phyloP scores from a whole-genome alignment of 2,888 invertebrate species.

The Cenopis cana region DNA sequence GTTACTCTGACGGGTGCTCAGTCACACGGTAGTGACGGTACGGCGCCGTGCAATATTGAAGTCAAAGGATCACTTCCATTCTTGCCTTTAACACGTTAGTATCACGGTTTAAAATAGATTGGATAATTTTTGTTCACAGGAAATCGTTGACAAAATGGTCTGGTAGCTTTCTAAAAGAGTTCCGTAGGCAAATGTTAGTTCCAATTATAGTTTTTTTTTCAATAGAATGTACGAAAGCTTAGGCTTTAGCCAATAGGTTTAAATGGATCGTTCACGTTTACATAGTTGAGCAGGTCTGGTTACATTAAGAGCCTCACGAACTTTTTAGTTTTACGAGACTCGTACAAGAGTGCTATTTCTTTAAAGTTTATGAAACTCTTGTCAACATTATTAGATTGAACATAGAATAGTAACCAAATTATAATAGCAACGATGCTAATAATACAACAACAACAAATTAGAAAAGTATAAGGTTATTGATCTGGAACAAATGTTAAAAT shows the following conservation, averaged over 20 bases:
- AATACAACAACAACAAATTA: neutral
- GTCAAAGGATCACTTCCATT: slow-evolving; percentile 12
- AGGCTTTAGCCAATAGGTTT: neutral
- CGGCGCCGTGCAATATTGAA: slow-evolving; percentile 34
- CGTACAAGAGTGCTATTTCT: neutral
- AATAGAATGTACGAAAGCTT: slow-evolving; percentile 4
- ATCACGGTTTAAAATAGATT: neutral
- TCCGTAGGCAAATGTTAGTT: slow-evolving; percentile 24
- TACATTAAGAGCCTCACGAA: neutral
- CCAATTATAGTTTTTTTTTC: neutral
- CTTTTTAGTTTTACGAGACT: neutral
- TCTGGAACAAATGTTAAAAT: neutral
- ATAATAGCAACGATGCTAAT: neutral
- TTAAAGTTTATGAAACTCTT: neutral
- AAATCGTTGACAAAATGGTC: slow-evolving; percentile 9
- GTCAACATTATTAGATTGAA: neutral
- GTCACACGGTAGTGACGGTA: neutral
- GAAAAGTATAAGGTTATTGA: neutral
- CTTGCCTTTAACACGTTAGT: neutral
- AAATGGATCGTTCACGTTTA: neutral
- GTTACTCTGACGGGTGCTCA: slow-evolving; percentile 9
- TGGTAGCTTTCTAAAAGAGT: slow-evolving; percentile 17
- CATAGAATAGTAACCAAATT: neutral
- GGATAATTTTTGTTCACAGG: neutral
- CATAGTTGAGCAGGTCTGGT: neutral